Base-by-base conservation (phyloP, 1,140 invertebrate genomes). In the Calycopis cecrops region DNA sequence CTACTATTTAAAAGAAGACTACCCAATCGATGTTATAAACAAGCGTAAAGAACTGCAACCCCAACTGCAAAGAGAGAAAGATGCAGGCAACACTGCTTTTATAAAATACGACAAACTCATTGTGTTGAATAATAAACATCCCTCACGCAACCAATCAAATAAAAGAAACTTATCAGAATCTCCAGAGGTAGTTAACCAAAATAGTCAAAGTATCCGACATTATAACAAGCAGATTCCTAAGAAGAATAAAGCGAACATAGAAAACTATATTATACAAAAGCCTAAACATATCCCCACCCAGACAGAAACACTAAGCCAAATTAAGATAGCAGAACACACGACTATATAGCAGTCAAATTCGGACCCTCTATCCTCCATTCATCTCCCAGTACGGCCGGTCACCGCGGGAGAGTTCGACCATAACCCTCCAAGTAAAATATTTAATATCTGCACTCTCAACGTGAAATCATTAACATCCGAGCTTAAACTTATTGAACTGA, bases 1-100 rank as follows among this genome's bases (percentile, higher is more conserved):
- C 10, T 65, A 60, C 18, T 72, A 72, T 12, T 38, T 72, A 40
- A 72, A 69, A 53, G 64, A 69, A 58, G 67, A 72, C 33, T 72
- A 61, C 18, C 64, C 70, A 6, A 14, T 48, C 0, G 55, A 72
- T 47, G 58, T 72, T 7, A 52, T 69, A 16, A 53, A 48, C 1
- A 66, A 66, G 35, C 50, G 63, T 10, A 69, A 56, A 52, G 63
- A 68, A 21, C 48, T 60, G 18, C 57, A 65, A 57, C 12, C 7
- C 11, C 55, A 65, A 59, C 9, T 63, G 14, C 16, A 53, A 9
- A 63, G 50, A 35, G 63, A 66, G 52, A 62, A 34, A 48, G 48
- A 62, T 7, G 12, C 35, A 4, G 60, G 60, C 1, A 57, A 60
- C 34, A 55, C 10, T 9, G 64, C 55, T 16, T 48, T 57, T 9